Evolutionary conservation across 2,888 invertebrate species (phyloP), one percentile per base, ranked within the genome.

Genomic region (Imbricaverruca yamaguchii): DNA sequence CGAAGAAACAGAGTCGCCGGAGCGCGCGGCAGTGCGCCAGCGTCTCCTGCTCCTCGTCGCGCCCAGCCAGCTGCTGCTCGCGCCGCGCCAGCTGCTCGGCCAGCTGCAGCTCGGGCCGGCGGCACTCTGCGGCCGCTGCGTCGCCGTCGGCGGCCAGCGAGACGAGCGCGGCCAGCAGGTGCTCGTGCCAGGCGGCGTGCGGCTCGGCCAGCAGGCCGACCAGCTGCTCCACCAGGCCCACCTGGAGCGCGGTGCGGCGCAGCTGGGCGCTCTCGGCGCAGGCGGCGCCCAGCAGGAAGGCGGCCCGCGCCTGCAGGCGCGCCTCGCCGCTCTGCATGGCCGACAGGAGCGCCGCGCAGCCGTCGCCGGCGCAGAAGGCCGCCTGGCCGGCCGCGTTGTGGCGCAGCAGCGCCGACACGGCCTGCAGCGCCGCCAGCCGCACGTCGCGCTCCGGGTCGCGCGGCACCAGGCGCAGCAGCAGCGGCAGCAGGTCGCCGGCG

Each of bases 361-460:
- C 79, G 57, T 79, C 79, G 23, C 13, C 23, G 13, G 12, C 57
- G 57, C 79, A 79, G 79, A 79, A 79, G 13, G 23, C 57, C 23
- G 57, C 23, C 79, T 79, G 79, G 23, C 23, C 79, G 57, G 56
- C 12, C 23, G 57, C 57, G 79, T 59, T 25, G 57, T 79, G 10
- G 23, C 79, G 79, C 79, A 79, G 57, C 13, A 59, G 57, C 23
- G 57, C 79, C 13, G 57, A 57, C 23, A 79, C 79, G 23, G 79
- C 79, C 79, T 79, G 79, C 79, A 79, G 79, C 6, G 79, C n/a
- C 23, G 79, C 57, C n/a, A 79, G 57, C 13, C 79, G 79, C 57
- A 57, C 57, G 25, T 15, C 23, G 13, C 23, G 57, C 12, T 59
- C 57, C n/a, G 57, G 7, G 56, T 79, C 79, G 9, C 13, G 11